A percentile compares a stretch with the other conserved stretches of the same genome.
Evolutionary conservation across 2,888 invertebrate species (phyloP).

Genomic region (Lochmaea crataegi): DNA sequence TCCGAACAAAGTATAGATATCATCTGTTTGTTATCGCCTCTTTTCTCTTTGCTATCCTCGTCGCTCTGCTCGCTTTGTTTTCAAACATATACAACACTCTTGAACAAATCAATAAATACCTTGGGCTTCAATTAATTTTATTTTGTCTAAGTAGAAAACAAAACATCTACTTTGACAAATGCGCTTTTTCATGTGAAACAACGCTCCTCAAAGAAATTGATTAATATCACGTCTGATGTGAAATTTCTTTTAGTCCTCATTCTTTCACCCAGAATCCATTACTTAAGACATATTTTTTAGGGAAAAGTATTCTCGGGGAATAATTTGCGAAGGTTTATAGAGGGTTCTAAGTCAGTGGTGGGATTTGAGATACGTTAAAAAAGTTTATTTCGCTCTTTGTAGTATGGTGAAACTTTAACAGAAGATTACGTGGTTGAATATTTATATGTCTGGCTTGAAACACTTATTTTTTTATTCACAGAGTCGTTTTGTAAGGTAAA

Average conservation of each 20-base stretch:
- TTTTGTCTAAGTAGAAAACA: constrained; percentile 1
- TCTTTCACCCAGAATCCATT: constrained; percentile 7
- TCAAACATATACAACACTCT: too few relatives aligned
- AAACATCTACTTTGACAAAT: constrained; percentile 3
- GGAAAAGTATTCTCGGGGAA: not conserved
- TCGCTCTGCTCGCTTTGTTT: too few relatives aligned
- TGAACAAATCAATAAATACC: not conserved
- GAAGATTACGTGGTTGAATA: not conserved
- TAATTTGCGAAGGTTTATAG: not conserved
- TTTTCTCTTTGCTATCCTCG: too few relatives aligned
- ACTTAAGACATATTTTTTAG: constrained; percentile 1
- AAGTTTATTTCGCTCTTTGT: too few relatives aligned
- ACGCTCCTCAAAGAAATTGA: not conserved
- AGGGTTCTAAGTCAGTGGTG: not conserved
- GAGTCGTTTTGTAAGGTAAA: too few relatives aligned
- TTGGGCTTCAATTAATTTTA: not conserved
- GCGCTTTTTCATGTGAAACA: not conserved
- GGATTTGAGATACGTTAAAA: not conserved
- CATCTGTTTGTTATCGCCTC: too few relatives aligned
- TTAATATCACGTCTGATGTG: not conserved
- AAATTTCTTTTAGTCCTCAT: not conserved
- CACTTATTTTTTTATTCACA: too few relatives aligned
- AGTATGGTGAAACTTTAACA: too few relatives aligned
- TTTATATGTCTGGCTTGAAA: not conserved
- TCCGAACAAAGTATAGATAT: too few relatives aligned